Conservation (phyloP, 2,888 invertebrate species). For the Brenthis daphne region DNA sequence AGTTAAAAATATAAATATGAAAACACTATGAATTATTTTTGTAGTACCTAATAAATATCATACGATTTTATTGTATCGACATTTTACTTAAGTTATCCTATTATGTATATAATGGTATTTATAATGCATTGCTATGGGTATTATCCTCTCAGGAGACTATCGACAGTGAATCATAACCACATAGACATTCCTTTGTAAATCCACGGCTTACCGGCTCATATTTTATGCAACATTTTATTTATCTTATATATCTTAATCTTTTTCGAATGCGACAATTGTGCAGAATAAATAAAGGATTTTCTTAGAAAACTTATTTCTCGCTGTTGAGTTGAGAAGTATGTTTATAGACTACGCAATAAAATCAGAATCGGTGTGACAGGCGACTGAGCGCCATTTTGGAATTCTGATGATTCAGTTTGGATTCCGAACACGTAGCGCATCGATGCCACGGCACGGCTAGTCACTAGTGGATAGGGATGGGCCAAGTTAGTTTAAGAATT, state of each 20-base stretch:
- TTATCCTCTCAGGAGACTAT: constrained; percentile 20
- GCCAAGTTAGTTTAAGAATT: constrained; percentile 8
- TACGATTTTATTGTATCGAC: neutral
- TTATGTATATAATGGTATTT: neutral
- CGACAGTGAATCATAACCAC: constrained; percentile 14
- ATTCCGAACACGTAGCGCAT: constrained; percentile 65
- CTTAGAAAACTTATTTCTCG: constrained; percentile 41
- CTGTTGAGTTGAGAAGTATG: constrained; percentile 34
- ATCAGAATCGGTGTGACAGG: constrained; percentile 47
- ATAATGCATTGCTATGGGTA: constrained; percentile 8
- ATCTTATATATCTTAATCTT: too few relatives aligned
- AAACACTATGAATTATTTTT: neutral
- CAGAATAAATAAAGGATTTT: constrained; percentile 37
- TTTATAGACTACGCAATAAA: constrained; percentile 42
- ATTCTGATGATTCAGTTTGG: constrained; percentile 68
- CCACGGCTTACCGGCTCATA: too few relatives aligned
- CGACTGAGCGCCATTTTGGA: constrained; percentile 67
- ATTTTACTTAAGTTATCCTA: constrained; percentile 4
- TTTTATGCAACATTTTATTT: neutral
- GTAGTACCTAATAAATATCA: neutral
- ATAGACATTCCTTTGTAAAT: constrained; percentile 11
- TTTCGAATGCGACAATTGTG: constrained; percentile 6
- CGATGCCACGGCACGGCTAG: constrained; percentile 35
- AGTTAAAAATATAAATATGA: neutral
- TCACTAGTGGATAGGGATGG: constrained; percentile 22